Conservation (phyloP, 1,140 invertebrate genomes). For the Pomacea maculata region DNA sequence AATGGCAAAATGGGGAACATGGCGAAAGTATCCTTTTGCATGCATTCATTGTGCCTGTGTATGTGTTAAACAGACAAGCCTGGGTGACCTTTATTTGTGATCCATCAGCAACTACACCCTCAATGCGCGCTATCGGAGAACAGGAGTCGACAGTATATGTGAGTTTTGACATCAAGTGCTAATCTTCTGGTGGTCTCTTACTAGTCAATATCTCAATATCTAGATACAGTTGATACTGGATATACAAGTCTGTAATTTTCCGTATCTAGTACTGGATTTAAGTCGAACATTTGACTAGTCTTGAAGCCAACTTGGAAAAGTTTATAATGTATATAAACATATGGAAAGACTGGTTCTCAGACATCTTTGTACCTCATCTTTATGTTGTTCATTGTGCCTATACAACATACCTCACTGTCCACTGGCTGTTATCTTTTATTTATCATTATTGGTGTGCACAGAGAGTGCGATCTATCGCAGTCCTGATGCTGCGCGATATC, state of each 20-base stretch:
- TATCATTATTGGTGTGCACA: too few species aligned
- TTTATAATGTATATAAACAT: background rate
- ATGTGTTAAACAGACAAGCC: background rate
- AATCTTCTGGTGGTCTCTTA: too few species aligned
- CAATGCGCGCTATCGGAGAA: background rate
- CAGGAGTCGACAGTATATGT: background rate
- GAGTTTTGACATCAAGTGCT: background rate
- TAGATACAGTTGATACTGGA: background rate
- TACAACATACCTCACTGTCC: too few species aligned
- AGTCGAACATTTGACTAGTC: background rate
- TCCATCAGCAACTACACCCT: background rate
- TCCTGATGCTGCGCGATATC: too few species aligned
- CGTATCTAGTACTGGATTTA: background rate
- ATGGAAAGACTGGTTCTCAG: background rate
- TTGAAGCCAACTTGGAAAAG: background rate
- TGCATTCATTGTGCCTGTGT: background rate
- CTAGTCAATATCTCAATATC: too few species aligned
- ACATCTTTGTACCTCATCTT: too few species aligned
- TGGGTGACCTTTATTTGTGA: slow-evolving; percentile 1
- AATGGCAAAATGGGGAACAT: too few species aligned
- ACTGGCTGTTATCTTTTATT: too few species aligned
- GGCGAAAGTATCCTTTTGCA: background rate
- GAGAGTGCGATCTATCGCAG: too few species aligned
- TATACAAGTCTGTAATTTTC: background rate
- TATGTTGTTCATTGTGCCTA: too few species aligned